Conservation (phyloP, 2,113 vertebrate genomes). For the Mungos mungo region DNA sequence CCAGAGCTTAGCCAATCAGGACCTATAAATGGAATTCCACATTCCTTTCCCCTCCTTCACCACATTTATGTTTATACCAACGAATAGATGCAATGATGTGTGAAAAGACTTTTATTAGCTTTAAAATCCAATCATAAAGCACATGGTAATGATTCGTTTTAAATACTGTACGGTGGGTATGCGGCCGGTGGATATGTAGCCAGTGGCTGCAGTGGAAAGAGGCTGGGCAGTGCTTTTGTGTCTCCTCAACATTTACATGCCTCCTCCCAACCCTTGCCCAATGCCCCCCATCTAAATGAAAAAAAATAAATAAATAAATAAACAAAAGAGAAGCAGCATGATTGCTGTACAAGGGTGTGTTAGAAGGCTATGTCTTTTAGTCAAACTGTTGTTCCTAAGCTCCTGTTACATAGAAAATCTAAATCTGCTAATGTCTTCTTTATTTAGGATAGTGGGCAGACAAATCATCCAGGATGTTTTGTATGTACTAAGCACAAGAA, state of each 20-base stretch:
- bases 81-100: background rate
- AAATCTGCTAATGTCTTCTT: fast-evolving
- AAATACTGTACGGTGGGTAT: background rate
- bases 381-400: background rate
- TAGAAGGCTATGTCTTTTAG: background rate
- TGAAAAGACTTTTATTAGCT: background rate
- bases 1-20: slow-evolving; percentile 25
- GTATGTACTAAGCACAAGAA: background rate
- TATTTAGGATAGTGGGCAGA: background rate
- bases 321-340: background rate
- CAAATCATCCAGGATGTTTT: background rate
- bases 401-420: background rate
- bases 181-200: fast-evolving
- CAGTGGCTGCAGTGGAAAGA: background rate
- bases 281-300: background rate
- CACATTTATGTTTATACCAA: background rate
- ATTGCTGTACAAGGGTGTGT: background rate
- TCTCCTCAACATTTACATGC: background rate
- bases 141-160: background rate
- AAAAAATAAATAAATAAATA: background rate
- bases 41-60: no score
- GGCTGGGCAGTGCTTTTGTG: no score
- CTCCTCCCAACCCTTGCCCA: background rate
- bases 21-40: background rate
- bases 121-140: background rate